Evolutionary conservation across 2,113 vertebrate species (phyloP).

Genomic region (Bos javanicus): DNA sequence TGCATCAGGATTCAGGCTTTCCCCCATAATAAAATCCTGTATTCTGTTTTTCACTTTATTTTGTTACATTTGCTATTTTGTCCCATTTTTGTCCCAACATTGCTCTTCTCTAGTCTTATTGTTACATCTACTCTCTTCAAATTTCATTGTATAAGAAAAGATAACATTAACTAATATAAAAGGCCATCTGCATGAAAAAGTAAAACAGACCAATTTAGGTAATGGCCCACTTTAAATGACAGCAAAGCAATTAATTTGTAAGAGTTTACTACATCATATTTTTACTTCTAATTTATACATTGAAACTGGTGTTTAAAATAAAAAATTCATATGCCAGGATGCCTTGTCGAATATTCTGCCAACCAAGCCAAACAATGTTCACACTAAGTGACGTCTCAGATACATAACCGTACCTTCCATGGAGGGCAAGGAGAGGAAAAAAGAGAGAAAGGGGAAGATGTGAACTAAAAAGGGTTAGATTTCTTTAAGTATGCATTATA

Average conservation of each 20-base stretch:
- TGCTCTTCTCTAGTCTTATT: background rate
- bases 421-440: background rate
- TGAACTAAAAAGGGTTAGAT: background rate
- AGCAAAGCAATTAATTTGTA: background rate
- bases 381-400: background rate
- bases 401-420: background rate
- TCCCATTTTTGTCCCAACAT: background rate
- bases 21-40: background rate
- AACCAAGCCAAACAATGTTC: background rate
- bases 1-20: background rate
- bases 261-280: background rate
- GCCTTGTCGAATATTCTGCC: background rate
- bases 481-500: background rate
- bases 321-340: background rate
- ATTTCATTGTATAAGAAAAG: background rate
- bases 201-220: background rate
- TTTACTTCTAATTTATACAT: background rate
- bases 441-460: background rate
- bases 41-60: background rate
- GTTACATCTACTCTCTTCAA: background rate
- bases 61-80: background rate
- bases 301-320: background rate
- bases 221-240: background rate
- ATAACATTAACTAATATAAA: background rate
- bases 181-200: background rate